Evolutionary conservation across 2,888 invertebrate genomes (phyloP).

Genomic region (Apantesis nais): DNA sequence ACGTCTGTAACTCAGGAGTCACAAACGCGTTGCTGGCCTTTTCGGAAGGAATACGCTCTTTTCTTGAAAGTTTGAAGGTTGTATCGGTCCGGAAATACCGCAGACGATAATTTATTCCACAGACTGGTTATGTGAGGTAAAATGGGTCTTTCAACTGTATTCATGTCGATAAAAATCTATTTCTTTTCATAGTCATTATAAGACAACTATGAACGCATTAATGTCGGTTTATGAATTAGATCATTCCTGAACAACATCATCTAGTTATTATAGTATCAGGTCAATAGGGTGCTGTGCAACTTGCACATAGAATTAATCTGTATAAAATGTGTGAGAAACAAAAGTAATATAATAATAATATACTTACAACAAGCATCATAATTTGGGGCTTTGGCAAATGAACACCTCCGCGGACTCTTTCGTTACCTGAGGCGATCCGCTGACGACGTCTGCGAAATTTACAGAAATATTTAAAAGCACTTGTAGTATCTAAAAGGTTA

Average conservation of each 20-base stretch:
- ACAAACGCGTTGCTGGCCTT: too few species aligned
- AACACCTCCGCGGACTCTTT: constrained; percentile 68
- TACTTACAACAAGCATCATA: constrained; percentile 79
- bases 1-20: too few species aligned
- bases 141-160: too few species aligned
- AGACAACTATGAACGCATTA: too few species aligned
- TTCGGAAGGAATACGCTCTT: too few species aligned
- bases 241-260: not conserved
- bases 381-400: constrained; percentile 67
- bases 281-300: not conserved
- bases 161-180: too few species aligned
- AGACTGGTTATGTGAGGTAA: too few species aligned
- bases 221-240: not conserved
- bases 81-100: too few species aligned
- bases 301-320: not conserved
- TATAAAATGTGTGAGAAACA: not conserved
- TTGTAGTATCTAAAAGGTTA: not conserved
- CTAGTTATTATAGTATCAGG: not conserved
- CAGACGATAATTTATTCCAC: too few species aligned
- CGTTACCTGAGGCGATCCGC: constrained; percentile 69
- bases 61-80: too few species aligned
- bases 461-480: not conserved
- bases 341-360: not conserved
- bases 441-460: constrained; percentile 65
- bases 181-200: too few species aligned